phyloP scores from a whole-genome alignment of 2,797 vertebrate species.

The Periparus ater region DNA sequence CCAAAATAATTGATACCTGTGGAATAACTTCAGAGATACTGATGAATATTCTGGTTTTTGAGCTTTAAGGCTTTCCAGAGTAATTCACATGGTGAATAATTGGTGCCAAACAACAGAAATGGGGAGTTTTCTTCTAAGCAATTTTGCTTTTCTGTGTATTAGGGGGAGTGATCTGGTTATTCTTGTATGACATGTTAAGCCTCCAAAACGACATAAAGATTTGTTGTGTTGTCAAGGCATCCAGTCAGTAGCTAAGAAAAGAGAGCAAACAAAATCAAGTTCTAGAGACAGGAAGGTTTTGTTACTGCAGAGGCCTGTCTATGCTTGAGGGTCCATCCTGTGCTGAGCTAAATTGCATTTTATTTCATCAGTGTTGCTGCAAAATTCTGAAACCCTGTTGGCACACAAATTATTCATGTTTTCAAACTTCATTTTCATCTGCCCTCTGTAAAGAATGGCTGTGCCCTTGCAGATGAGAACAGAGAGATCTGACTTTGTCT shows the following conservation, averaged over 20 bases:
- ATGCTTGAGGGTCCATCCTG: not conserved
- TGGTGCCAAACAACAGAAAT: not conserved
- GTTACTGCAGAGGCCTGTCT: not conserved
- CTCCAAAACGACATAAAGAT: not conserved
- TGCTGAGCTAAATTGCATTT: not conserved
- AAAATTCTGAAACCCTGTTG: not conserved
- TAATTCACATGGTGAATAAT: not conserved
- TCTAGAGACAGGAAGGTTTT: not conserved
- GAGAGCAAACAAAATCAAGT: not conserved
- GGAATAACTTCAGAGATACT: not conserved
- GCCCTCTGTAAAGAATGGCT: not conserved
- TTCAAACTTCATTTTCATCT: not conserved
- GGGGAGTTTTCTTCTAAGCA: not conserved
- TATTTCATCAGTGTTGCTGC: not conserved
- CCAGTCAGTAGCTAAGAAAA: not conserved
- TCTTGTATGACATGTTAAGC: not conserved
- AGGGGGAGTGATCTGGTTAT: not conserved
- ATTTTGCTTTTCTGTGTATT: not conserved
- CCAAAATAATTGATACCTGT: not conserved
- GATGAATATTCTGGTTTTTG: not conserved
- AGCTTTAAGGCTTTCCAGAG: not conserved
- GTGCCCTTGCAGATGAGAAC: not conserved
- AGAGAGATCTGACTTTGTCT: not conserved
- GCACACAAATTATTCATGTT: not conserved
- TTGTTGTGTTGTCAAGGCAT: constrained; percentile 16